Evolutionary conservation across 2,797 vertebrate species (phyloP), one percentile per base, ranked within the genome.

Genomic region (Mallotus villosus): DNA sequence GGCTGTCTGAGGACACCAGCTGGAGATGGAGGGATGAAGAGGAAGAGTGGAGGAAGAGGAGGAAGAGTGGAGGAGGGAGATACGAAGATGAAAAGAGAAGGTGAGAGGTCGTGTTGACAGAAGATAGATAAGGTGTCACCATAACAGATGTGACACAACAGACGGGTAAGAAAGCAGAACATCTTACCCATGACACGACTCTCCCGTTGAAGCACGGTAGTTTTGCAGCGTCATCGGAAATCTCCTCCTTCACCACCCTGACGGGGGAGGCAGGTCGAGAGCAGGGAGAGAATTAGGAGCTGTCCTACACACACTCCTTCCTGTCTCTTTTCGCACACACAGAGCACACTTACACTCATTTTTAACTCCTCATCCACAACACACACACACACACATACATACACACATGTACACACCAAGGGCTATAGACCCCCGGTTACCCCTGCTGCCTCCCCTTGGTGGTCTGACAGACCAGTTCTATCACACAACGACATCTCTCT

Each of bases 171-270:
- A 9, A 37, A 64, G n/a, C 8, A 12, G 41, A 11, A 4, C 14
- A 16, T n/a, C 77, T 81, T 67, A 80, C 92, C 92, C 92, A 93
- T 49, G 91, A 93, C 1, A 95, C 92, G 2, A 93, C 92, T 72
- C 92, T 89, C 75, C 92, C 92, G 1, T 93, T 93, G 84, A 93
- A 93, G 74, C 92, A 92, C 2, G 92, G 92, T 21, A 93, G 84
- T 72, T 81, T 89, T 0, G 92, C 91, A 11, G 73, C 85, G 72
- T 93, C 92, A n/a, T 95, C 94, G 0, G 94, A 95, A 74, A 95
- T 95, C 78, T 95, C 94, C 82, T 95, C 94, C 79, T 95, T 95
- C 80, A 95, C 94, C 79, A 95, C 94, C 1, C 51, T 55, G 19
- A n/a, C 16, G 19, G 4, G 16, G 51, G 16, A 55, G 51, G 51